Percentiles rank a stretch among this genome's conserved stretches.
phyloP scores from a whole-genome alignment of 1,140 invertebrate species.

The Adoxophyes honmai region DNA sequence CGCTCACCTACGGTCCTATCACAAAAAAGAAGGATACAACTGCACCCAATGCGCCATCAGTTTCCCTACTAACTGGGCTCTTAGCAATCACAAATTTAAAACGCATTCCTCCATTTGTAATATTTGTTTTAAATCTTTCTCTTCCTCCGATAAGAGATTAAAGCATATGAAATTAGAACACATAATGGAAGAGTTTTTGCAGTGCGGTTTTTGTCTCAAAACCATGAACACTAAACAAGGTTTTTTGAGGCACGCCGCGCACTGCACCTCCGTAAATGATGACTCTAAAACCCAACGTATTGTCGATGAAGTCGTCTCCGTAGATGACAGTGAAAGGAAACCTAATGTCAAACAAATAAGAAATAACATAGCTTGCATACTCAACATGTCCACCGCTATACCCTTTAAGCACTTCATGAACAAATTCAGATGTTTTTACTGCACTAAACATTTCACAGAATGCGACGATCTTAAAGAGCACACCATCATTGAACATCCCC shows the following conservation, averaged over 20 bases:
- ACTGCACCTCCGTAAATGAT: conserved; percentile 25
- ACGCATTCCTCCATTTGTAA: conserved; percentile 36
- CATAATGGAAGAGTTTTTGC: conserved; percentile 16
- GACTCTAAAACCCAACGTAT: conserved; percentile 14
- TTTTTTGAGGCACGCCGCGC: conserved; percentile 34
- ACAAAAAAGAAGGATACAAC: conserved; percentile 25
- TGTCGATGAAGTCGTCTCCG: neutral
- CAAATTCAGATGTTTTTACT: conserved; percentile 59
- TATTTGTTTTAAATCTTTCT: conserved; percentile 39
- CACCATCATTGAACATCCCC: conserved; percentile 37
- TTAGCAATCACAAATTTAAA: conserved; percentile 32
- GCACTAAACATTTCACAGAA: conserved; percentile 45
- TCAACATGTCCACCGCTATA: conserved; percentile 56
- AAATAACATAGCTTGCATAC: conserved; percentile 43
- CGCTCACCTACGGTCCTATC: conserved; percentile 30
- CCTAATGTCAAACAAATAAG: conserved; percentile 38
- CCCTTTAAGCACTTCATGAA: conserved; percentile 60
- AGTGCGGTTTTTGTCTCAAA: conserved; percentile 42
- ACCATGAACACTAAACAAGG: conserved; percentile 36
- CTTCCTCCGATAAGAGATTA: conserved; percentile 27
- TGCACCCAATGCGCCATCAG: conserved; percentile 33
- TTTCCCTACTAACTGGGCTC: conserved; percentile 24
- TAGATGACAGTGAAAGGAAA: conserved; percentile 27
- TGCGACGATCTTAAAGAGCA: conserved; percentile 48
- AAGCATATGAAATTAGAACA: conserved; percentile 44